Percentiles rank a stretch among this genome's conserved stretches.
Evolutionary conservation across 2,797 vertebrate genomes (phyloP).

Genomic region (Ctenochaetus hawaiiensis): DNA sequence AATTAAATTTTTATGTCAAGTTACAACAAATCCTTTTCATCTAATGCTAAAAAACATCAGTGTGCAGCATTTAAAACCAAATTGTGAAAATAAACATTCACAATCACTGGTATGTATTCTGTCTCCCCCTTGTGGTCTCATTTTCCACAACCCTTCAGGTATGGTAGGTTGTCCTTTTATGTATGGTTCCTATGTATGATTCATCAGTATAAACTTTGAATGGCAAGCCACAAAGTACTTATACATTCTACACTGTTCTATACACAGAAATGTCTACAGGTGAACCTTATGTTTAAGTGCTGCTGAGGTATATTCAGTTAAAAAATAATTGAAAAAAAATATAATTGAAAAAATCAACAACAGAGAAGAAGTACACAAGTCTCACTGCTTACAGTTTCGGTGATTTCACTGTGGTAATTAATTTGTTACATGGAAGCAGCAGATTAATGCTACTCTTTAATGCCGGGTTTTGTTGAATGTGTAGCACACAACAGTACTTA

Average conservation of each 20-base stretch:
- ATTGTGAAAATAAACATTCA: constrained; percentile 79
- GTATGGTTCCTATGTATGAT: constrained; percentile 72
- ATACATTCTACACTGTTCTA: constrained; percentile 93
- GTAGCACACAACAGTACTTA: constrained; percentile 45
- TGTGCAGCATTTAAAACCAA: constrained; percentile 75
- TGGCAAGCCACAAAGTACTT: constrained; percentile 78
- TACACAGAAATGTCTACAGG: constrained; percentile 89
- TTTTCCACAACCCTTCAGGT: constrained; percentile 80
- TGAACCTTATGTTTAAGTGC: constrained; percentile 92
- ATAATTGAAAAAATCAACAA: constrained; percentile 48
- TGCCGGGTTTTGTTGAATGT: constrained; percentile 50
- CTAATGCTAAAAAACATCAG: constrained; percentile 80
- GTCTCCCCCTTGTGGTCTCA: constrained; percentile 84
- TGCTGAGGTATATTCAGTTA: constrained; percentile 95
- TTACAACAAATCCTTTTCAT: constrained; percentile 35
- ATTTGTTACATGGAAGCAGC: constrained; percentile 48
- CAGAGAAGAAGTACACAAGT: constrained; percentile 66
- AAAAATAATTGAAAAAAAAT: constrained; percentile 75
- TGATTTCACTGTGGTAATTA: constrained; percentile 40
- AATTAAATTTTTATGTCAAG: constrained; percentile 36
- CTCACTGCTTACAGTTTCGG: constrained; percentile 59
- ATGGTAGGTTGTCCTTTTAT: constrained; percentile 83
- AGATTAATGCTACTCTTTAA: constrained; percentile 50
- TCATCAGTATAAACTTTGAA: constrained; percentile 76
- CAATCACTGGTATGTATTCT: constrained; percentile 71